phyloP scores from a whole-genome alignment of 1,140 invertebrate species.

The Diploscapter pachys region DNA sequence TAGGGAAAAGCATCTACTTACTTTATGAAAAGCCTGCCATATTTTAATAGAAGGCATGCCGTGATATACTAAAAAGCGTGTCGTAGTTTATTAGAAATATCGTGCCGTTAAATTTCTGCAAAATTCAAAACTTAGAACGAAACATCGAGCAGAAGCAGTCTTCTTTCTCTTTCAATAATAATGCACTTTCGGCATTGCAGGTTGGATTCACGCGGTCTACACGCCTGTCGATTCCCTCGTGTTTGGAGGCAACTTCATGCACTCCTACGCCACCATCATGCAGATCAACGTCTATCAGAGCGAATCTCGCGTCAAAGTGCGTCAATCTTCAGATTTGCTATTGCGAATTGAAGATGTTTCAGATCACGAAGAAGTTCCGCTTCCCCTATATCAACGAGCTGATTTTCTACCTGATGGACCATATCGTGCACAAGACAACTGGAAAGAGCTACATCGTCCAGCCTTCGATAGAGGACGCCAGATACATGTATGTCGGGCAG shows the following conservation, averaged over 20 bases:
- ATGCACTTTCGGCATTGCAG: slow-evolving; percentile 57
- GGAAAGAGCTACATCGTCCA: slow-evolving; percentile 67
- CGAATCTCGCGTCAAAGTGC: slow-evolving; percentile 73
- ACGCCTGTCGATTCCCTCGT: slow-evolving; percentile 91
- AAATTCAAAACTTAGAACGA: no score
- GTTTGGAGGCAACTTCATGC: slow-evolving; percentile 95
- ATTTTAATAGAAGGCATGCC: no score
- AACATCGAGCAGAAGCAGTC: no score
- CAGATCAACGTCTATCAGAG: slow-evolving; percentile 76
- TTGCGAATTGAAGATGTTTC: slow-evolving; percentile 46
- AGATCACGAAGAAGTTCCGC: slow-evolving; percentile 91
- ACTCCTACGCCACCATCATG: slow-evolving; percentile 75
- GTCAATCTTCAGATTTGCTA: slow-evolving; percentile 25
- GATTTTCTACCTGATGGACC: slow-evolving; percentile 91
- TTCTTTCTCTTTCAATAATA: neutral
- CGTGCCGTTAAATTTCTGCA: no score
- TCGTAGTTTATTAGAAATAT: no score
- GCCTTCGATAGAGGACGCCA: slow-evolving; percentile 13
- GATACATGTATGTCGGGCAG: slow-evolving; percentile 23
- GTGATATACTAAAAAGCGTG: no score
- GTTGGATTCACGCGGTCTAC: slow-evolving; percentile 97
- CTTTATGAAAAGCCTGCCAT: no score
- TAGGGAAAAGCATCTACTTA: no score
- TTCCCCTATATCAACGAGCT: slow-evolving; percentile 97
- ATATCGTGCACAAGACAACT: slow-evolving; percentile 82